A percentile compares a stretch with the other conserved stretches of the same genome.
These are phyloP conservation scores for Muntiacus reevesi DNA, from an alignment of 2,113 vertebrate species.

Conservation along the genomic window DNA sequence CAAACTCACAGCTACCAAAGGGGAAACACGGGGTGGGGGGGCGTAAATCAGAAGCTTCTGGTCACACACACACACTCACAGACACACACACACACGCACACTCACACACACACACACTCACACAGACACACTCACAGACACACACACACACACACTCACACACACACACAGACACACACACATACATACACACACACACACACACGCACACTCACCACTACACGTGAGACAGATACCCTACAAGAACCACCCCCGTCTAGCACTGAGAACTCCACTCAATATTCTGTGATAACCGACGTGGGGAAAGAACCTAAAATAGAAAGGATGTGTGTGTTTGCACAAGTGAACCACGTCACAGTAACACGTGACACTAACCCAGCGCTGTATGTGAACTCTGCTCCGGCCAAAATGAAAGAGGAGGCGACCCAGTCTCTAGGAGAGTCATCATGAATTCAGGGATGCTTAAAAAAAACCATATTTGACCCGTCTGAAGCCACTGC, in stretches of 20 bases:
- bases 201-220: too few species aligned
- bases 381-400: not conserved
- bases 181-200: too few species aligned
- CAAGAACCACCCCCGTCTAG: not conserved
- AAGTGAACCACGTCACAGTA: not conserved
- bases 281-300: not conserved
- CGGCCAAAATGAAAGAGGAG: not conserved
- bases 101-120: too few species aligned
- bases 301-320: not conserved
- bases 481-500: not conserved
- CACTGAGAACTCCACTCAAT: not conserved
- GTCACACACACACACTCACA: too few species aligned
- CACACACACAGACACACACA: too few species aligned
- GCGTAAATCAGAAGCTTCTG: not conserved
- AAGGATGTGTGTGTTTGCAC: rapidly evolving
- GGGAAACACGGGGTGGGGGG: not conserved
- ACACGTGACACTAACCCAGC: not conserved
- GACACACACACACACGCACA: too few species aligned
- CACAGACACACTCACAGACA: too few species aligned
- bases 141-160: too few species aligned
- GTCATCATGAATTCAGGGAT: not conserved
- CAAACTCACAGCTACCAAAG: not conserved
- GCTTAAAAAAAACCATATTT: not conserved
- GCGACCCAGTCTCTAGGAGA: not conserved
- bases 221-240: not conserved